Conservation (phyloP, 2,113 vertebrate species). For the Alexandromys fortis region DNA sequence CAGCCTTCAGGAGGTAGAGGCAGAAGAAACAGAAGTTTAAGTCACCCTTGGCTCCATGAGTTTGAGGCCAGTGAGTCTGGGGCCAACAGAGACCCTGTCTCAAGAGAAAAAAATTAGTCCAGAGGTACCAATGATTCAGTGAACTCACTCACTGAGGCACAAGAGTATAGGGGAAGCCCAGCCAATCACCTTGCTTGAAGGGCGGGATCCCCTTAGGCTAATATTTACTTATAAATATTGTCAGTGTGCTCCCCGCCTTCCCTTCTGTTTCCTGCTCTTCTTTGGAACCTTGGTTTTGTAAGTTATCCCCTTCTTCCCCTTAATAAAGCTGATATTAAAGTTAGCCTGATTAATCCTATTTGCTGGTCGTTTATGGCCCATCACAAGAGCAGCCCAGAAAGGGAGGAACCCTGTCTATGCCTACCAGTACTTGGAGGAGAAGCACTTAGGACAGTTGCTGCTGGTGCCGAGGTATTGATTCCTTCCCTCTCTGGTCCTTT, state of each 20-base stretch:
- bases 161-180: neutral
- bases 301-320: no score
- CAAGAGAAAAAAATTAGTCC: neutral
- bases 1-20: neutral
- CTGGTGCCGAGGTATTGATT: neutral
- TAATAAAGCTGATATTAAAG: no score
- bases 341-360: no score
- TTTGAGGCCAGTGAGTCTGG: neutral
- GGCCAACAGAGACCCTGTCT: neutral
- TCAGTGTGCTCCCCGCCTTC: no score
- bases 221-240: no score
- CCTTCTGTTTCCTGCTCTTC: no score
- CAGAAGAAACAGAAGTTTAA: neutral
- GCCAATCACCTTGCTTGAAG: no score
- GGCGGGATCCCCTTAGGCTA: no score
- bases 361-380: no score
- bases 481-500: neutral
- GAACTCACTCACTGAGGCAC: neutral
- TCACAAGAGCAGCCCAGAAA: neutral
- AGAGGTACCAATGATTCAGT: neutral
- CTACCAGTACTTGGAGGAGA: neutral
- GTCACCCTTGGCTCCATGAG: neutral
- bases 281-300: no score
- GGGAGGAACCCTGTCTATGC: accelerated
- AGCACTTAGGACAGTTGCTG: accelerated